Evolutionary conservation across 2,113 vertebrate genomes (phyloP).

Genomic region (Gymnorhina tibicen): DNA sequence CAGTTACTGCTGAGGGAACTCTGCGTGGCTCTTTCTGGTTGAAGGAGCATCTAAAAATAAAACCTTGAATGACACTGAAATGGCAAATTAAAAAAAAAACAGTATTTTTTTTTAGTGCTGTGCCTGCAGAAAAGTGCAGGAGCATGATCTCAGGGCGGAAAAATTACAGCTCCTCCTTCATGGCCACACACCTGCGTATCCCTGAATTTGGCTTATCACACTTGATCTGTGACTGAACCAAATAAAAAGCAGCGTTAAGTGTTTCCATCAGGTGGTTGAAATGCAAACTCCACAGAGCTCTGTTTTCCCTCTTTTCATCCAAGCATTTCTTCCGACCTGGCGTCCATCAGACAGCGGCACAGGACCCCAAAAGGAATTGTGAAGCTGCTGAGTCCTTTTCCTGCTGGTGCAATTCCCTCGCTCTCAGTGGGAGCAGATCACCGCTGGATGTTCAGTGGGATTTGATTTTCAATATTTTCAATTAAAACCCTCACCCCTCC

Average conservation of each 20-base stretch:
- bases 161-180: constrained; percentile 55
- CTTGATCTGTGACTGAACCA: not conserved
- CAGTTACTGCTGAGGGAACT: not conserved
- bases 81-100: not conserved
- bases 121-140: constrained; percentile 38
- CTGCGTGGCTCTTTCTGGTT: not conserved
- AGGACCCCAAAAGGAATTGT: not conserved
- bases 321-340: accelerated
- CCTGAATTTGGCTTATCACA: not conserved
- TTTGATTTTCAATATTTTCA: not conserved
- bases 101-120: not conserved
- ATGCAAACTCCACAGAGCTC: not conserved
- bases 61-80: constrained; percentile 14
- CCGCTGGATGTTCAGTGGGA: not conserved
- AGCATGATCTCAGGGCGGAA: constrained; percentile 54
- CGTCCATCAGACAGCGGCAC: not conserved
- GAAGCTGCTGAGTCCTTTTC: not conserved
- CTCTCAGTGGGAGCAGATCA: not conserved
- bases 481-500: not conserved
- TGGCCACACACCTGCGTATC: not conserved
- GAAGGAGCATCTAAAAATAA: constrained; percentile 34
- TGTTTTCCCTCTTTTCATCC: not conserved
- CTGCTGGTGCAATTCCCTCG: accelerated
- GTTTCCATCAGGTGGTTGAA: constrained; percentile 35
- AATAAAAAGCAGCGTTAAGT: not conserved